Evolutionary conservation across 1,140 invertebrate genomes (phyloP), one percentile per base, ranked within the genome.

Genomic region (Carcinoscorpius rotundicauda): DNA sequence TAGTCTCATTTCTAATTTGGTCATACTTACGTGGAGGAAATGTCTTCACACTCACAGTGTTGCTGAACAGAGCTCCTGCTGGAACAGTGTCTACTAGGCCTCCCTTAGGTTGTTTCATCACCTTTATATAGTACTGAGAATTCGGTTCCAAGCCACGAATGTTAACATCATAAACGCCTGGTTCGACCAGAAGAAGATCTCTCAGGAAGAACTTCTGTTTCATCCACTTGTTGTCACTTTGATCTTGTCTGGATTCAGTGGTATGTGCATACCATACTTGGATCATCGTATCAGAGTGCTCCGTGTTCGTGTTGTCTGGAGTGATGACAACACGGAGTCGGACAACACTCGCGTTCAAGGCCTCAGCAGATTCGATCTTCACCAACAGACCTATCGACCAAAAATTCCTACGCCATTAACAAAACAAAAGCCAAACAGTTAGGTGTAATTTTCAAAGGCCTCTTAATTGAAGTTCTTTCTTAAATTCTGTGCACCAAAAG

Each of bases 191-290:
- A 48, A 50, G 66, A 3, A 65, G 11, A 10, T 66, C 66, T 5
- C 59, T 64, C 11, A 87, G 87, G 0, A 87, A 86, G 72, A 91
- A 88, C 6, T 87, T 83, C 80, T 91, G 86, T 3, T 85, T 82
- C 61, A 87, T 82, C 89, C 89, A 92, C 88, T 82, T 60, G 49
- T 64, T 63, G 6, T 67, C 65, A 49, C 61, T 65, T 29, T 29
- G 29, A 10, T 69, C 66, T 11, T 11, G n/a, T 61, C n/a, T n/a
- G 5, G 51, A 58, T 63, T 66, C 62, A 55, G 58, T 62, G 5
- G 67, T 58, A 8, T 61, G 51, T 55, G 59, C 29, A 8, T 67
- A 67, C 64, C 69, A 67, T 0, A 63, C 64, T 57, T 65, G 63
- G 48, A 64, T 48, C 5, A 52, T 3, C 6, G 6, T 55, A 55